Evolutionary conservation across 2,888 invertebrate genomes (phyloP).

Genomic region (Polydrusus tereticollis): DNA sequence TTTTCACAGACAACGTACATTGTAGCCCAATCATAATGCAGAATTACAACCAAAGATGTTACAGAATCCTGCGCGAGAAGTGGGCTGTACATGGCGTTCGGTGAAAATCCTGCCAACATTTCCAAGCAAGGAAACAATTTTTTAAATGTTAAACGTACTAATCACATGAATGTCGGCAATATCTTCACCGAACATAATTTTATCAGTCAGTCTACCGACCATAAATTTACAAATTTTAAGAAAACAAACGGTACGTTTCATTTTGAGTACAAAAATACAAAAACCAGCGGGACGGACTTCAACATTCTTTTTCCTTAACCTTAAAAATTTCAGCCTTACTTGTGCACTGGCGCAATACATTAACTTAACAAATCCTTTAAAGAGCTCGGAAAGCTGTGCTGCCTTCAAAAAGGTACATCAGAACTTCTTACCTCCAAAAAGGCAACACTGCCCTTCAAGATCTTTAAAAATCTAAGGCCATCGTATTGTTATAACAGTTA

Average conservation of each 20-base stretch:
- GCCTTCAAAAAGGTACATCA: too few relatives aligned
- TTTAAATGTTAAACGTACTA: background rate
- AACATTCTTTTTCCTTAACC: conserved; percentile 42
- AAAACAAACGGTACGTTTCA: conserved; percentile 14
- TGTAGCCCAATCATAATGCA: too few relatives aligned
- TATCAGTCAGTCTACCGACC: conserved; percentile 1
- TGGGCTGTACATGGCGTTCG: background rate
- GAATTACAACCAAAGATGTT: too few relatives aligned
- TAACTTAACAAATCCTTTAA: background rate
- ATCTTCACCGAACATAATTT: background rate
- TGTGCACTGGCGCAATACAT: conserved; percentile 35
- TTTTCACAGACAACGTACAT: too few relatives aligned
- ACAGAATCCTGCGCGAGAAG: too few relatives aligned
- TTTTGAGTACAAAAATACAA: conserved; percentile 45
- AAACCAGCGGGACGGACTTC: conserved; percentile 47
- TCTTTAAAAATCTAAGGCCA: conserved; percentile 21
- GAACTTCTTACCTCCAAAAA: too few relatives aligned
- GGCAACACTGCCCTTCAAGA: background rate
- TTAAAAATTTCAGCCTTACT: conserved; percentile 41
- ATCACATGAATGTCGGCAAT: background rate
- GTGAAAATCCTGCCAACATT: background rate
- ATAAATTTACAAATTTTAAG: conserved; percentile 11
- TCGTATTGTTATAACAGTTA: conserved; percentile 29
- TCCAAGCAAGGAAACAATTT: background rate
- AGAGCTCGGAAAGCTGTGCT: too few relatives aligned